A percentile compares a stretch with the other conserved stretches of the same genome.
Conservation (phyloP, 2,113 vertebrate species). For the Rhadina sibilatrix region DNA sequence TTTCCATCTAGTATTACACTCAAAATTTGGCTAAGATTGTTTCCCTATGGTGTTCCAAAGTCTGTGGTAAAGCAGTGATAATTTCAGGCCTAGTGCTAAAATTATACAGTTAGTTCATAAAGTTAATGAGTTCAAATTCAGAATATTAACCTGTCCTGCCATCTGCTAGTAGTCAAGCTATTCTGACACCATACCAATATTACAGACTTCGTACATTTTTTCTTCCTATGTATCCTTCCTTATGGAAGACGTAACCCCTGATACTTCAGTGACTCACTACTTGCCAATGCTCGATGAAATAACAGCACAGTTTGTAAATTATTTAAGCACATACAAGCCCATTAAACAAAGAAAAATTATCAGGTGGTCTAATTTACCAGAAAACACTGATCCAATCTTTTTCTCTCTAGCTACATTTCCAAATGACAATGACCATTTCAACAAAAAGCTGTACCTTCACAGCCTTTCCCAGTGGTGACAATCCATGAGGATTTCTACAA, state of each 20-base stretch:
- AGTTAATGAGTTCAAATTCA: background rate
- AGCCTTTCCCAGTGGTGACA: background rate
- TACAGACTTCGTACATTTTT: background rate
- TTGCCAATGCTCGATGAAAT: background rate
- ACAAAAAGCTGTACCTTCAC: background rate
- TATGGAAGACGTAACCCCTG: background rate
- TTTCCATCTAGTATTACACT: background rate
- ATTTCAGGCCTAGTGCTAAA: background rate
- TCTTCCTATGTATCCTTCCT: background rate
- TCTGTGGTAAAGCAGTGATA: background rate
- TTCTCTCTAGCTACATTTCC: background rate
- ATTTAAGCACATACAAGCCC: background rate
- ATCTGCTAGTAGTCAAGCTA: background rate
- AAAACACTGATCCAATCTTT: background rate
- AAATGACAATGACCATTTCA: background rate
- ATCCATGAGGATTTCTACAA: background rate
- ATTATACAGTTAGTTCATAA: background rate
- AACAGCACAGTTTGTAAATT: background rate
- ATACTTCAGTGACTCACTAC: background rate
- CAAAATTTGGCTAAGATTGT: background rate
- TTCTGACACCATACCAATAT: background rate
- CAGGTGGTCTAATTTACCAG: background rate
- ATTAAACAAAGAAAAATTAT: background rate
- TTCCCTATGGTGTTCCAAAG: background rate
- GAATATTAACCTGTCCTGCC: background rate